These are phyloP conservation scores for Tragelaphus scriptus DNA, from an alignment of 2,113 vertebrate species.

Conservation along the genomic window DNA sequence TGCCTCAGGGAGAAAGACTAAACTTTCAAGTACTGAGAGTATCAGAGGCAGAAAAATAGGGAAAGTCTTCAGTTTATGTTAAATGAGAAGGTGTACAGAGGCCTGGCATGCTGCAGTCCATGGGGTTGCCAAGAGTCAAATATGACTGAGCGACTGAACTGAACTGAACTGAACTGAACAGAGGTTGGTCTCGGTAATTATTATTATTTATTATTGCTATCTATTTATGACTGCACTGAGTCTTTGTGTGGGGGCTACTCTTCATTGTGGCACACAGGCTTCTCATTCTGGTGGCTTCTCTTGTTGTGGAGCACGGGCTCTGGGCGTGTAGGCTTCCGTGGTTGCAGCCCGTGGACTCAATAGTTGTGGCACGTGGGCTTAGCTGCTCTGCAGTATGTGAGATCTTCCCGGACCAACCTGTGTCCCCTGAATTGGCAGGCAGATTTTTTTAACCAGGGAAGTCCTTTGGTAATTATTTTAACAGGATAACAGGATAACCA, in stretches of 20 bases:
- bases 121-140: neutral
- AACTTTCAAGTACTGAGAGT: conserved; percentile 74
- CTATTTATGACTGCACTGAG: neutral
- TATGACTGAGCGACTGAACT: neutral
- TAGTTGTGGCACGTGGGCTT: neutral
- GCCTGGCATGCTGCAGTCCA: neutral
- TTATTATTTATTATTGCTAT: neutral
- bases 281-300: neutral
- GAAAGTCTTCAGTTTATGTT: conserved; percentile 83
- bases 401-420: neutral
- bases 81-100: conserved; percentile 63
- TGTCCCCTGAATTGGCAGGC: neutral
- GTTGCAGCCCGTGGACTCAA: neutral
- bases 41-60: conserved; percentile 78
- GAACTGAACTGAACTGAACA: neutral
- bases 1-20: conserved; percentile 76
- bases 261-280: neutral
- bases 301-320: neutral
- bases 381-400: neutral
- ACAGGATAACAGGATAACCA: conserved; percentile 21
- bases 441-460: neutral
- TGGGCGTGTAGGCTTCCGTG: neutral
- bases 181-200: neutral
- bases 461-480: conserved; percentile 3
- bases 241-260: neutral